Percentiles rank a stretch among this genome's conserved stretches.
Evolutionary conservation across 2,113 vertebrate species (phyloP).

Genomic region (Cairina moschata): DNA sequence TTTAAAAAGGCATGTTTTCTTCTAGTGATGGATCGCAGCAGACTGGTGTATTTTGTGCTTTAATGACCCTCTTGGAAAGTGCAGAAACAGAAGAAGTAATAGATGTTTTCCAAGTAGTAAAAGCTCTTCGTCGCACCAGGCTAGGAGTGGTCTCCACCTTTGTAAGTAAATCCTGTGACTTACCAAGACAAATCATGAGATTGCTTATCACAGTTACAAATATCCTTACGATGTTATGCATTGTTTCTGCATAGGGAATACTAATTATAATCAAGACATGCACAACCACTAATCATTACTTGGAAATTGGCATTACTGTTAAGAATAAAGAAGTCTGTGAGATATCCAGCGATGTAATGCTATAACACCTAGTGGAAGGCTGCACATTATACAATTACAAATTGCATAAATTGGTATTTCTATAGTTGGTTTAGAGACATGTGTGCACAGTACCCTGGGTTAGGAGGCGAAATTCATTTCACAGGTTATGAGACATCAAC

Average conservation of each 20-base stretch:
- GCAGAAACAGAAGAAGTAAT: conserved; percentile 88
- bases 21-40: conserved; percentile 88
- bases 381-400: neutral
- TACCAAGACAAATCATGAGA: neutral
- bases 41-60: conserved; percentile 88
- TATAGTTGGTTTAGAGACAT: neutral
- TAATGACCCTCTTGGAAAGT: conserved; percentile 91
- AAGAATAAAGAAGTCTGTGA: neutral
- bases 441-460: neutral
- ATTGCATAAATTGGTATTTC: neutral
- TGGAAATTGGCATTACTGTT: neutral
- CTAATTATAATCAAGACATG: neutral
- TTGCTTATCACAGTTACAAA: neutral
- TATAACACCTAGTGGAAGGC: neutral
- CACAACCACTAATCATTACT: neutral
- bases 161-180: conserved; percentile 75
- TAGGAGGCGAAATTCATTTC: neutral
- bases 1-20: neutral
- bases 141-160: conserved; percentile 80
- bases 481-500: neutral
- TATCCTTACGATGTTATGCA: neutral
- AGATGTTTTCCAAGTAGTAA: conserved; percentile 92
- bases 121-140: conserved; percentile 87
- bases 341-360: neutral
- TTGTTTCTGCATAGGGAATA: neutral